phyloP scores from a whole-genome alignment of 2,113 vertebrate genomes.

The Argyrosomus japonicus region DNA sequence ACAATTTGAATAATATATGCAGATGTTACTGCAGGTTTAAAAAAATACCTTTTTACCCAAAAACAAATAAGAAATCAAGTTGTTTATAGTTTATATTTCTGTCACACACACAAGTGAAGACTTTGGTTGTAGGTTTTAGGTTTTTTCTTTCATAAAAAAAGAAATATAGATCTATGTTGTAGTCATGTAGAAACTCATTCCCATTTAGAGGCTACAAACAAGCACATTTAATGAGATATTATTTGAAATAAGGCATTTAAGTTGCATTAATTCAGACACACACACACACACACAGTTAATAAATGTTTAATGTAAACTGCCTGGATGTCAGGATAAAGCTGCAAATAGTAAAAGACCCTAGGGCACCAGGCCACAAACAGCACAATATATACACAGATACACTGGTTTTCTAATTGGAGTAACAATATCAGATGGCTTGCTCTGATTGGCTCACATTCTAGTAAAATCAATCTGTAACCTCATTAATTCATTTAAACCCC shows the following conservation, averaged over 20 bases:
- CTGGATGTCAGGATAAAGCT: background rate
- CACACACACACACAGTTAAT: background rate
- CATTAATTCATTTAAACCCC: constrained; percentile 14
- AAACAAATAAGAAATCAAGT: background rate
- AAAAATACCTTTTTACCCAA: too few relatives aligned
- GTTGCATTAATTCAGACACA: background rate
- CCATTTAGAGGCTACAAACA: background rate
- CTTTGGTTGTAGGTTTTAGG: too few relatives aligned
- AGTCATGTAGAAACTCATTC: background rate
- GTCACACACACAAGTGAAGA: background rate
- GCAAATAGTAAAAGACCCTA: background rate
- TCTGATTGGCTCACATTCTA: constrained; percentile 19
- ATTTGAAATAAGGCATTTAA: background rate
- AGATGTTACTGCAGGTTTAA: background rate
- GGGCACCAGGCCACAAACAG: background rate
- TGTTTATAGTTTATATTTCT: background rate
- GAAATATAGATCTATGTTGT: too few relatives aligned
- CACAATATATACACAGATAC: background rate
- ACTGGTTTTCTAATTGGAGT: background rate
- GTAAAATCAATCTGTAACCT: constrained; percentile 23
- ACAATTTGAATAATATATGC: constrained; percentile 75
- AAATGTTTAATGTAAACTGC: background rate
- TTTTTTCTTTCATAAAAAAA: too few relatives aligned
- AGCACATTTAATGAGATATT: too few relatives aligned
- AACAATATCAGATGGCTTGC: background rate